phyloP scores from a whole-genome alignment of 2,888 invertebrate genomes.

The Tetramorium bicarinatum region DNA sequence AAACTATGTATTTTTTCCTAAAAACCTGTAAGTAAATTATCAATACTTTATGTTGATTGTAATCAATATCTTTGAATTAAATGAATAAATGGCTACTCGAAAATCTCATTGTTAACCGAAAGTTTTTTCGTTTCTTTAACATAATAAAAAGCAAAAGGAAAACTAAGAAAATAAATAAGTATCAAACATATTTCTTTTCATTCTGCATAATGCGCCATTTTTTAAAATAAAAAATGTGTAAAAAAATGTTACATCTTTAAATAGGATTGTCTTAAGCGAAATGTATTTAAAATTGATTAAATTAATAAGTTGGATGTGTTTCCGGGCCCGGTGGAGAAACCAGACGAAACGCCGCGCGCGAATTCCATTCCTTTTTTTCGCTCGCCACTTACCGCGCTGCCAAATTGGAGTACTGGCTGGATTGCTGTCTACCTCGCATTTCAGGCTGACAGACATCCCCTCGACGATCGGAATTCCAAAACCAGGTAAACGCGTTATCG shows the following conservation, averaged over 20 bases:
- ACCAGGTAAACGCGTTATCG: slow-evolving; percentile 96
- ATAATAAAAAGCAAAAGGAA: not conserved
- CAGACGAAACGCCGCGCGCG: not conserved
- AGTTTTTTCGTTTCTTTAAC: not conserved
- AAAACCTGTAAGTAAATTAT: not conserved
- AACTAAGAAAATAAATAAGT: not conserved
- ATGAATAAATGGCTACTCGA: not conserved
- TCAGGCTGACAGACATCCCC: slow-evolving; percentile 95
- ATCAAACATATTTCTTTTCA: not conserved
- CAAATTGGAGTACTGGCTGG: slow-evolving; percentile 95
- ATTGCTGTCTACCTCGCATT: slow-evolving; percentile 97
- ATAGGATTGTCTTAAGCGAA: not conserved
- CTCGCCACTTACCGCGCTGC: slow-evolving; percentile 88
- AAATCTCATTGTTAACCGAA: not conserved
- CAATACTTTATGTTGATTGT: not conserved
- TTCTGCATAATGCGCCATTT: not conserved
- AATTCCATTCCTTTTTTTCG: slow-evolving; percentile 23
- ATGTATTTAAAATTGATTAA: not conserved
- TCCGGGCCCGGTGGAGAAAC: not conserved
- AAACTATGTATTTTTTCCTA: not conserved
- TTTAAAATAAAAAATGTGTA: not conserved
- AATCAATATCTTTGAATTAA: not conserved
- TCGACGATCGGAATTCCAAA: slow-evolving; percentile 96
- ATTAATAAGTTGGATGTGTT: slow-evolving; percentile 3
- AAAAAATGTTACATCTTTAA: not conserved